phyloP scores from a whole-genome alignment of 2,888 invertebrate genomes.

The Hirtodrosophila histrioides region DNA sequence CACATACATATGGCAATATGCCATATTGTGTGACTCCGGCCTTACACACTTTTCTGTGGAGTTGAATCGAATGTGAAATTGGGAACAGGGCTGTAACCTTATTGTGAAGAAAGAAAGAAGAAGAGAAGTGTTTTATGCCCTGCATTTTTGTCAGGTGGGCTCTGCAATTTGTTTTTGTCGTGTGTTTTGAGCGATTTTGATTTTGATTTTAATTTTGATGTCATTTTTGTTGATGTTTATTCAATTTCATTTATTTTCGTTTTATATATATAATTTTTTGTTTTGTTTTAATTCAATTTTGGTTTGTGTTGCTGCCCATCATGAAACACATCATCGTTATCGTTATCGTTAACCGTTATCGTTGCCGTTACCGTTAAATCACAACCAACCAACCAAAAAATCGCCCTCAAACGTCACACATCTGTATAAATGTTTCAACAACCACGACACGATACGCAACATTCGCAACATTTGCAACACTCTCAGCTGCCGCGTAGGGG shows the following conservation, averaged over 20 bases:
- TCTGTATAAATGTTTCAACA: constrained; percentile 56
- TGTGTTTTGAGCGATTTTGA: constrained; percentile 1
- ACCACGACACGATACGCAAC: constrained; percentile 46
- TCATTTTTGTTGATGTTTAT: constrained; percentile 16
- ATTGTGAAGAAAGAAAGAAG: too few relatives aligned
- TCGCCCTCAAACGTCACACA: constrained; percentile 40
- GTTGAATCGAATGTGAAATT: too few relatives aligned
- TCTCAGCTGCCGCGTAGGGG: constrained; percentile 61
- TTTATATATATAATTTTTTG: background rate
- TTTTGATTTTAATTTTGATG: constrained; percentile 4
- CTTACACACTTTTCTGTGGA: too few relatives aligned
- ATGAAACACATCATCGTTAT: constrained; percentile 38
- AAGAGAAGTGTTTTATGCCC: too few relatives aligned
- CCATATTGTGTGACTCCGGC: too few relatives aligned
- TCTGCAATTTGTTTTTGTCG: constrained; percentile 1
- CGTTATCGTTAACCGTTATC: constrained; percentile 28
- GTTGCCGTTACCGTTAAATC: constrained; percentile 48
- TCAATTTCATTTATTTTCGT: constrained; percentile 26
- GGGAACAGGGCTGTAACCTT: too few relatives aligned
- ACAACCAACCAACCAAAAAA: constrained; percentile 35
- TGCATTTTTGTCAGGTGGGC: constrained; percentile 1
- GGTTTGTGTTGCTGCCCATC: constrained; percentile 45
- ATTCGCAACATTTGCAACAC: constrained; percentile 31
- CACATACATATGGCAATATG: too few relatives aligned
- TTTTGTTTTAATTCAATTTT: constrained; percentile 32